Evolutionary conservation across 2,888 invertebrate species (phyloP).

Genomic region (Halictus quadricinctus): DNA sequence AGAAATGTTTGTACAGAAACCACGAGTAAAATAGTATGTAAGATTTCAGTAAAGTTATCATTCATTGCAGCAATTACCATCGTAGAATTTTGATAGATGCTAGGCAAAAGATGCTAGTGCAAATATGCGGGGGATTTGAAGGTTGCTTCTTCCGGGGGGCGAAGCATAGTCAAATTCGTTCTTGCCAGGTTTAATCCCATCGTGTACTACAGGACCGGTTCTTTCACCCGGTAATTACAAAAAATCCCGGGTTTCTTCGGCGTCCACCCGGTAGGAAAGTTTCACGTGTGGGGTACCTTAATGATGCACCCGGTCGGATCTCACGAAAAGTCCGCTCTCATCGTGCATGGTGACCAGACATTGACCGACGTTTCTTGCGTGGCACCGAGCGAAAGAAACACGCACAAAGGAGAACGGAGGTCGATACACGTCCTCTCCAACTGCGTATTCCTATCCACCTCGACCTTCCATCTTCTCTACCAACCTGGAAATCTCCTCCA

Average conservation of each 20-base stretch:
- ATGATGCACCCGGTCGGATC: slow-evolving; percentile 71
- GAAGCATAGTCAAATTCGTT: slow-evolving; percentile 50
- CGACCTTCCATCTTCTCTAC: not conserved
- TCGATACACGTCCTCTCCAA: not conserved
- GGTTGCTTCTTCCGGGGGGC: not conserved
- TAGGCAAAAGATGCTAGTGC: not conserved
- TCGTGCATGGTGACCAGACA: slow-evolving; percentile 59
- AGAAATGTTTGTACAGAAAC: not conserved
- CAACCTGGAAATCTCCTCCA: not conserved
- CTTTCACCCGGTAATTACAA: slow-evolving; percentile 46
- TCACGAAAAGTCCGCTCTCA: slow-evolving; percentile 67
- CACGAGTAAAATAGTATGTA: no score
- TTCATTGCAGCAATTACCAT: no score
- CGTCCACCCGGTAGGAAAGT: slow-evolving; percentile 55
- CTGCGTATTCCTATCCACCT: not conserved
- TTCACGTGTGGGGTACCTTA: slow-evolving; percentile 66
- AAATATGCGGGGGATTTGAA: not conserved
- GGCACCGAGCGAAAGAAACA: slow-evolving; percentile 21
- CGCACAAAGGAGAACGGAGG: slow-evolving; percentile 1
- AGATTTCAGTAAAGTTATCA: no score
- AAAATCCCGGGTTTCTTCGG: slow-evolving; percentile 50
- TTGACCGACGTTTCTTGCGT: slow-evolving; percentile 52
- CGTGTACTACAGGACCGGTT: slow-evolving; percentile 29
- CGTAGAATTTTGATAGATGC: not conserved
- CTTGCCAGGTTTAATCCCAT: slow-evolving; percentile 46